Percentiles rank a stretch among this genome's conserved stretches.
phyloP scores from a whole-genome alignment of 2,888 invertebrate genomes.

The Crematogaster levior region DNA sequence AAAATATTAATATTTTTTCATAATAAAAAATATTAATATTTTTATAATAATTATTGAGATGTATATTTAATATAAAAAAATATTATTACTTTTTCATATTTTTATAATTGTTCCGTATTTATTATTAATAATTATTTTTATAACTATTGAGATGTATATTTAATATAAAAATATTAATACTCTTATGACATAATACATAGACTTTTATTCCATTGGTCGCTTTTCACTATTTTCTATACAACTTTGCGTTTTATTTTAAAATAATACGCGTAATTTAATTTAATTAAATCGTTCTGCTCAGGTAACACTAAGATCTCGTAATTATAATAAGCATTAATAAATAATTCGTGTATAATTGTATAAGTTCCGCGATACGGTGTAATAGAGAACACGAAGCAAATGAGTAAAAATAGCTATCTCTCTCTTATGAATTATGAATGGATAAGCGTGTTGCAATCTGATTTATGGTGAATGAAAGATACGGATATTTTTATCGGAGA shows the following conservation, averaged over 20 bases:
- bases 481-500: conserved; percentile 27
- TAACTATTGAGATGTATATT: not conserved
- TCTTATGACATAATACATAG: not conserved
- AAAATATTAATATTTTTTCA: not conserved
- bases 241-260: not conserved
- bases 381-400: not conserved
- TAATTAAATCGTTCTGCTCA: not conserved
- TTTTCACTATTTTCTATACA: not conserved
- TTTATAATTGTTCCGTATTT: no score
- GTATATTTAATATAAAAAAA: not conserved
- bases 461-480: conserved; percentile 35
- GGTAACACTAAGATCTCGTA: not conserved
- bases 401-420: not conserved
- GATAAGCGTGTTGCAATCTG: conserved; percentile 14
- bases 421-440: conserved; percentile 40
- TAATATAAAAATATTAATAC: not conserved
- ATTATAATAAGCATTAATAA: conserved; percentile 2
- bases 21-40: no score
- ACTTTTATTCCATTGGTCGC: not conserved
- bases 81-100: no score
- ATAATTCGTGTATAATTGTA: not conserved
- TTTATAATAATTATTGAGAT: not conserved
- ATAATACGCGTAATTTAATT: not conserved
- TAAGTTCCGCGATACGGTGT: not conserved
- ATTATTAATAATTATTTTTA: no score